Base-by-base conservation (phyloP, 2,113 vertebrate genomes). In the Pedionomus torquatus region DNA sequence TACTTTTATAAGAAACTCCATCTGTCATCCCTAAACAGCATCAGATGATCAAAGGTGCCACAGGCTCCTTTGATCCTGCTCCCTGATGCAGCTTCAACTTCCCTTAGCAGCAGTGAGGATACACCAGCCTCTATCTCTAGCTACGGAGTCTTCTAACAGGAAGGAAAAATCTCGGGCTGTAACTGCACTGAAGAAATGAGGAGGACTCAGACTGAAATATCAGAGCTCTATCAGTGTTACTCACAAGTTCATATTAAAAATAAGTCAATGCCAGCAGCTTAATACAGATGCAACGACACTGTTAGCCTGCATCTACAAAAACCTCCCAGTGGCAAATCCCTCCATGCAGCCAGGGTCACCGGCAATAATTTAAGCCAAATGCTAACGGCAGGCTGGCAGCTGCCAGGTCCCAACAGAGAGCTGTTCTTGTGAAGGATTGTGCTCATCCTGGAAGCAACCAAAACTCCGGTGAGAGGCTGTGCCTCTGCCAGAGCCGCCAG, bases 341-440 rank as follows among this genome's bases (percentile, higher is more conserved):
- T 83, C 68, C 80, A 17, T 7, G 55, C 75, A 71, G 43, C 31
- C 5, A 1, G 30, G 26, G 55, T 61, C 69, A 35, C 26, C 0
- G 1, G 51, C 7, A 2, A 52, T 60, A 80, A 85, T 6, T 71
- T 5, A 37, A 64, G 24, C 25, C 10, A 2, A 26, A 6, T 0
- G 5, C 7, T 60, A 2, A 46, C 1, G 4, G 86, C 70, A 19
- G 85, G 28, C 52, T 13, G 2, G 5, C 24, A 13, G 87, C 84
- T 63, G 74, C 54, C 92, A 28, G 8, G 9, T 46, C 31, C 77
- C 10, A 23, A 18, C 24, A 5, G n/a, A 33, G 41, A 37, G 41
- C 43, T 72, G 57, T 63, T 76, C 63, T 28, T 13, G 44, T 63
- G 61, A 17, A 44, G 72, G 70, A 41, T 41, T 28, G 94, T 71